These are phyloP conservation scores for Synergus gifuensis DNA, from an alignment of 2,888 invertebrate species.

Conservation along the genomic window DNA sequence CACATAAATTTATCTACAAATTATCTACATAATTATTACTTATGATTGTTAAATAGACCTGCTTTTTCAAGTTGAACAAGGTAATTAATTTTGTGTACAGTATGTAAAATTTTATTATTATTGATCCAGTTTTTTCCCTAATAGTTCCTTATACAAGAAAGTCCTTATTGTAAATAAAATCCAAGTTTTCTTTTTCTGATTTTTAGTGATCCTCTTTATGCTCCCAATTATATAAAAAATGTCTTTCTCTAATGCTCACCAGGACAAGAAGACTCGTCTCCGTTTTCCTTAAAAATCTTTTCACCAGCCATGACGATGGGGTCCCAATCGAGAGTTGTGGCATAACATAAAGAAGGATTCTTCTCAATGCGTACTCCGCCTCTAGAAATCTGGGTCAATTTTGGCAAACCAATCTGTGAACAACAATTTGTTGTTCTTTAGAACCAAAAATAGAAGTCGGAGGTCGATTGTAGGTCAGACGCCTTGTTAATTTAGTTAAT, in stretches of 20 bases:
- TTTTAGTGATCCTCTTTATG: too few species aligned
- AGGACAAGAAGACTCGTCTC: constrained; percentile 61
- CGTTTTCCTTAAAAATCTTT: constrained; percentile 70
- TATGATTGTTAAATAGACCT: neutral
- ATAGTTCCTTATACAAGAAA: too few species aligned
- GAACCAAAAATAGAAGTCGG: constrained; percentile 42
- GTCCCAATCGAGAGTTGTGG: constrained; percentile 85
- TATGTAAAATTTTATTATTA: too few species aligned
- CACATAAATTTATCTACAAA: neutral
- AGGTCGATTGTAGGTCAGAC: constrained; percentile 57
- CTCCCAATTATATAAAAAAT: neutral
- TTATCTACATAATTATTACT: neutral
- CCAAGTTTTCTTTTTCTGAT: too few species aligned
- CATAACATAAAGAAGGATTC: constrained; percentile 88
- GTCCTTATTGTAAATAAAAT: too few species aligned
- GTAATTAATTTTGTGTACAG: too few species aligned
- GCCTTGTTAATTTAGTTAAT: constrained; percentile 65
- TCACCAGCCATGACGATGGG: constrained; percentile 79
- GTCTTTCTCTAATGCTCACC: constrained; percentile 48
- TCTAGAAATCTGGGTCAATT: constrained; percentile 86
- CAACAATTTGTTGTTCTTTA: constrained; percentile 8
- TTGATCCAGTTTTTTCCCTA: too few species aligned
- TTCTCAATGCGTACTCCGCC: constrained; percentile 90
- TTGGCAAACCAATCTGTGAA: constrained; percentile 86
- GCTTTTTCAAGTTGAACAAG: too few species aligned